A percentile compares a stretch with the other conserved stretches of the same genome.
Evolutionary conservation across 2,888 invertebrate genomes (phyloP).

Genomic region (Miltochrista miniata): DNA sequence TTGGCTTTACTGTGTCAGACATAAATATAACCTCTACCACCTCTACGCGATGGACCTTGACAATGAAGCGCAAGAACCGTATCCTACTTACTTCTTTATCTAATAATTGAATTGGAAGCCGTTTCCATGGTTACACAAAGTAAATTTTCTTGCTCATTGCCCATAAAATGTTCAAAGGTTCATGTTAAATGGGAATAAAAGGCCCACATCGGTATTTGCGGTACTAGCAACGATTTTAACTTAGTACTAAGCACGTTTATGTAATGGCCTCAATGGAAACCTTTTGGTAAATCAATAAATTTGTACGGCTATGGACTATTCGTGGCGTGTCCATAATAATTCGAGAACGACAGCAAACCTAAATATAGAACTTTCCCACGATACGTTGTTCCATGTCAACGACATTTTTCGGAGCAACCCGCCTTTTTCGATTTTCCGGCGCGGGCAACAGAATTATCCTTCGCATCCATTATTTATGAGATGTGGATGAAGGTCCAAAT

Average conservation of each 20-base stretch:
- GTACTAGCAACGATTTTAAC: neutral
- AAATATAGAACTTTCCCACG: slow-evolving; percentile 53
- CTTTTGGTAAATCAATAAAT: slow-evolving; percentile 26
- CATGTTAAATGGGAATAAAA: too few species aligned
- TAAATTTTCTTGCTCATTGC: too few species aligned
- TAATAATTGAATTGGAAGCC: too few species aligned
- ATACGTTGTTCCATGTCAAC: slow-evolving; percentile 35
- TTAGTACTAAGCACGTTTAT: neutral
- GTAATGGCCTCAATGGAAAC: neutral
- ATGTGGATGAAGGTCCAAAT: neutral
- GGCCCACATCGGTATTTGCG: too few species aligned
- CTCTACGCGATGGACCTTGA: too few species aligned
- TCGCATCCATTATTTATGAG: neutral
- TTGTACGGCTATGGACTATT: slow-evolving; percentile 17
- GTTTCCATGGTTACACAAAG: too few species aligned
- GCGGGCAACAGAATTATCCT: neutral
- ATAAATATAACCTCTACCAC: too few species aligned
- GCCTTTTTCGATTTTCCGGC: slow-evolving; percentile 4
- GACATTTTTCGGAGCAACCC: slow-evolving; percentile 17
- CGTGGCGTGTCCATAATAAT: slow-evolving; percentile 32
- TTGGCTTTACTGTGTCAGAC: too few species aligned
- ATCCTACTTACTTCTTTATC: too few species aligned
- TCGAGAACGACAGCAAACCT: slow-evolving; percentile 33
- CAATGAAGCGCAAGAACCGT: too few species aligned
- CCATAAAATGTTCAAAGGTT: too few species aligned